phyloP scores from a whole-genome alignment of 1,140 invertebrate species.

The Plutomurus gul region DNA sequence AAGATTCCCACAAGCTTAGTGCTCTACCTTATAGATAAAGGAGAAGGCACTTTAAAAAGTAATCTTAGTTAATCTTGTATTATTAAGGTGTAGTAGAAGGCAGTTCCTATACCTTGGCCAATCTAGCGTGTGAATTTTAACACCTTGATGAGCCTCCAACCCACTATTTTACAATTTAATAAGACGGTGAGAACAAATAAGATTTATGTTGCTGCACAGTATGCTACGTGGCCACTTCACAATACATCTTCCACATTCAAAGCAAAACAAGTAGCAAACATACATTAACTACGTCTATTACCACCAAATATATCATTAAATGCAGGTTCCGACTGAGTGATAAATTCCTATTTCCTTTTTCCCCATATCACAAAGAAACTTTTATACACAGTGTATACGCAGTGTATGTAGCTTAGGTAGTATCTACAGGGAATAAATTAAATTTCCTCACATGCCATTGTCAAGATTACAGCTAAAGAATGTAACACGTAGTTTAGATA shows the following conservation, averaged over 20 bases:
- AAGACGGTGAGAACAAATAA: conserved; percentile 11
- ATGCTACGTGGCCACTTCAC: neutral
- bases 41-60: neutral
- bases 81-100: neutral
- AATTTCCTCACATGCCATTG: neutral
- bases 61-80: neutral
- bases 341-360: neutral
- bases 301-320: neutral
- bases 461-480: neutral
- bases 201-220: neutral
- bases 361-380: neutral
- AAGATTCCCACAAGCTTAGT: too few species aligned
- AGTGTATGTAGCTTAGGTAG: too few species aligned
- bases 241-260: neutral
- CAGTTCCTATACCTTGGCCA: neutral
- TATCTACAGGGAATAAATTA: too few species aligned
- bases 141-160: neutral
- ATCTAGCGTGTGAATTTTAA: conserved; percentile 24
- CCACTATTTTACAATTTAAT: neutral
- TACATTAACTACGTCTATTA: too few species aligned
- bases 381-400: neutral
- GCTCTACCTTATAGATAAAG: too few species aligned
- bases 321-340: neutral
- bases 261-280: neutral
- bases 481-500: neutral